Evolutionary conservation across 2,888 invertebrate genomes (phyloP).

Genomic region (Netelia fuscicornis): DNA sequence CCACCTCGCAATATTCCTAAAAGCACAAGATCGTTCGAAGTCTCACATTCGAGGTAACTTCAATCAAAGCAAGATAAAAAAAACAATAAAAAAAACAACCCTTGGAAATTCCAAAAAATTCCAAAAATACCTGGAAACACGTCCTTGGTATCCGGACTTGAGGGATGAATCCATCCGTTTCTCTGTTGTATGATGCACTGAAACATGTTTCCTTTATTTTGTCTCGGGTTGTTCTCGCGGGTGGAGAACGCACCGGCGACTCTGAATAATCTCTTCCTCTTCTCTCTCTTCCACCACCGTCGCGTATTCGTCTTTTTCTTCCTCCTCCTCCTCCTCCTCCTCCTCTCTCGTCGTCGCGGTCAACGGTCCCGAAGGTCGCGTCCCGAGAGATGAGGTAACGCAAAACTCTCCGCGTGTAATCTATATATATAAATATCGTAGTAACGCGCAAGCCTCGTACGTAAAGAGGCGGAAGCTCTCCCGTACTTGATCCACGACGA

Average conservation of each 20-base stretch:
- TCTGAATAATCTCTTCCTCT: conserved; percentile 20
- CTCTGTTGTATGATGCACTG: conserved; percentile 94
- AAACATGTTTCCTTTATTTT: conserved; percentile 87
- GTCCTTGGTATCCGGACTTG: conserved; percentile 90
- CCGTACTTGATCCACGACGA: background rate
- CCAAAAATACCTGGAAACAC: conserved; percentile 89
- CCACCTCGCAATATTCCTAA: too few relatives aligned
- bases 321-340: background rate
- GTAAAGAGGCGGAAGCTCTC: background rate
- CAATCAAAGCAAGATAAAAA: background rate
- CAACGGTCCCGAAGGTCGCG: conserved; percentile 66
- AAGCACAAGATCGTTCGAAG: too few relatives aligned
- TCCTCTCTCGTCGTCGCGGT: conserved; percentile 51
- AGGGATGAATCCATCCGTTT: conserved; percentile 91
- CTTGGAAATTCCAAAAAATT: background rate
- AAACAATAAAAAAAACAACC: background rate
- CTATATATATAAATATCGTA: background rate
- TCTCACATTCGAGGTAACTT: too few relatives aligned
- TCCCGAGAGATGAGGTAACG: conserved; percentile 50
- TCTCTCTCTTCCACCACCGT: conserved; percentile 28
- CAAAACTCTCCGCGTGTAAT: conserved; percentile 8
- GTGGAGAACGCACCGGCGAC: conserved; percentile 35
- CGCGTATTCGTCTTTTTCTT: conserved; percentile 43
- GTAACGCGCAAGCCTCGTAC: background rate
- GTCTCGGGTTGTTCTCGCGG: background rate